Evolutionary conservation across 2,888 invertebrate species (phyloP).

Genomic region (Philonicus albiceps): DNA sequence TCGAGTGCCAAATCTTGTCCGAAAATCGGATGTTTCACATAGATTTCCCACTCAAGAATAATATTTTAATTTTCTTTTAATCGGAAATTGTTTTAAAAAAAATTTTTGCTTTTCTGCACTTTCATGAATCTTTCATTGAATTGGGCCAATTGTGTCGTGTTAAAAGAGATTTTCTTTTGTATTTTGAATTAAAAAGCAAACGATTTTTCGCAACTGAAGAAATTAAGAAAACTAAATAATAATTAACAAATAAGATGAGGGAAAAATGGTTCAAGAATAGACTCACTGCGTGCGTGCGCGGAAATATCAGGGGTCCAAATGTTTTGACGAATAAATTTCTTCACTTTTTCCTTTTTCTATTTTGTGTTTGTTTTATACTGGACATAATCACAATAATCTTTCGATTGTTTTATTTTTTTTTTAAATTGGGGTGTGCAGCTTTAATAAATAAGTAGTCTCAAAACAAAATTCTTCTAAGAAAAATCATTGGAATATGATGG

Average conservation of each 20-base stretch:
- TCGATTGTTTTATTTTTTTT: background rate
- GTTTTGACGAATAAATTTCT: constrained; percentile 22
- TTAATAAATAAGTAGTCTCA: background rate
- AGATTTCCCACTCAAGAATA: background rate
- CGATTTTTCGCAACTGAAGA: background rate
- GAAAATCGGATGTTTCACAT: background rate
- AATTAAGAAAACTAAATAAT: background rate
- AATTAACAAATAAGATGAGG: constrained; percentile 18
- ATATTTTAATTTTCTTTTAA: background rate
- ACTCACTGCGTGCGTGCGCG: constrained; percentile 66
- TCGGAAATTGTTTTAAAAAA: background rate
- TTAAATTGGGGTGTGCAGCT: background rate
- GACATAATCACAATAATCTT: constrained; percentile 1
- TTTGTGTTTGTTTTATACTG: constrained; percentile 34
- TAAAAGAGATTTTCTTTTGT: background rate
- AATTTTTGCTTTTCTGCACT: background rate
- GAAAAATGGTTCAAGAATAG: constrained; percentile 49
- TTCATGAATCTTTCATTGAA: background rate
- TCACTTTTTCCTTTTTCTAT: constrained; percentile 27
- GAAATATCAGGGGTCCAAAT: constrained; percentile 55
- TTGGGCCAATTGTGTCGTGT: background rate
- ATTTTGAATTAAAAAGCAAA: background rate
- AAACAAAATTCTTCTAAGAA: background rate
- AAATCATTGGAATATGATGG: constrained; percentile 25
- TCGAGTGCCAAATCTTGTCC: background rate